These are phyloP conservation scores for Nothocercus julius DNA, from an alignment of 2,113 vertebrate species.

Conservation along the genomic window DNA sequence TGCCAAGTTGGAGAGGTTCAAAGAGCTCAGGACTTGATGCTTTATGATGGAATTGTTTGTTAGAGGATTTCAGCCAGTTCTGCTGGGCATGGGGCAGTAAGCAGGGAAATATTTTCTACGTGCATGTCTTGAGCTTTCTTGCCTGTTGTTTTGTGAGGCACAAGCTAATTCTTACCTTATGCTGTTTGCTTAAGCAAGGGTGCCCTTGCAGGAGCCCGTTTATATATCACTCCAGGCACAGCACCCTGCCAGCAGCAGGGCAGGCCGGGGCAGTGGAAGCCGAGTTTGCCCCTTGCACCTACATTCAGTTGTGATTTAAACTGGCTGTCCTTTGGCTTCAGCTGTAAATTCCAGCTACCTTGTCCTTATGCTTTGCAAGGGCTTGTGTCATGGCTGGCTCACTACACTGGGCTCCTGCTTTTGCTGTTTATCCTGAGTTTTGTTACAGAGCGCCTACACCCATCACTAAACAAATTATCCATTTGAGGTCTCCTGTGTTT, in stretches of 20 bases:
- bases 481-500: neutral
- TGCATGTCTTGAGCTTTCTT: neutral
- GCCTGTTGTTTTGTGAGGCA: neutral
- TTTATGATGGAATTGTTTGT: neutral
- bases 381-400: neutral
- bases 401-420: neutral
- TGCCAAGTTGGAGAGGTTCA: neutral
- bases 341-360: neutral
- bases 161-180: neutral
- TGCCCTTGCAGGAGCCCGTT: neutral
- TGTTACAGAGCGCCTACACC: neutral
- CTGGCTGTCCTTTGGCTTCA: neutral
- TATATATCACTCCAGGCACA: neutral
- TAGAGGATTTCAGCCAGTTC: neutral
- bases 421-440: neutral
- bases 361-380: neutral
- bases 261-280: neutral
- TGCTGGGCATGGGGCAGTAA: neutral
- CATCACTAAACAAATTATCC: accelerated
- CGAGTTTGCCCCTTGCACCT: neutral
- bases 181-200: neutral
- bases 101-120: neutral
- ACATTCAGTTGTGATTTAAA: neutral
- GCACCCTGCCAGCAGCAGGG: neutral
- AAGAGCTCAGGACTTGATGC: neutral